phyloP scores from a whole-genome alignment of 2,888 invertebrate genomes.

The Drosophila tanythrix region DNA sequence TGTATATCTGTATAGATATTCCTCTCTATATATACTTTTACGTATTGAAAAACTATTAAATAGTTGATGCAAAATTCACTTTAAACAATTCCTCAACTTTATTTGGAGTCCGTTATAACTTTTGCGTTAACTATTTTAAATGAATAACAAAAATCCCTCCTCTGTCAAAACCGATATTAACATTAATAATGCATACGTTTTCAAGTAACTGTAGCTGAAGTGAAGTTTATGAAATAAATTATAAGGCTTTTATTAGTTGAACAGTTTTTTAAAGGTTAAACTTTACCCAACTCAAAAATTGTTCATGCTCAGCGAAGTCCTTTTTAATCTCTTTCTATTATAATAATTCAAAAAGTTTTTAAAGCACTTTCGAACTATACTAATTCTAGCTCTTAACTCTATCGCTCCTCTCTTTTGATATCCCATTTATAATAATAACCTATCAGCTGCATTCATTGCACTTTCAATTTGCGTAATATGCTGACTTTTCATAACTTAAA shows the following conservation, averaged over 20 bases:
- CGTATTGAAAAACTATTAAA: background rate
- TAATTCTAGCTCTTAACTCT: background rate
- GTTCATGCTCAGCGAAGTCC: background rate
- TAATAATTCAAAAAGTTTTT: background rate
- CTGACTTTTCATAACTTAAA: slow-evolving; percentile 57
- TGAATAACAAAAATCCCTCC: background rate
- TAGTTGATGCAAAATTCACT: background rate
- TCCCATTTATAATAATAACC: slow-evolving; percentile 2
- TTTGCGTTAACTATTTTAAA: background rate
- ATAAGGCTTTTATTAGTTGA: background rate
- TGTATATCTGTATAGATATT: background rate
- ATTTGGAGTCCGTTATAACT: background rate
- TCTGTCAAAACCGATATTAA: background rate
- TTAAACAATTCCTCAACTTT: background rate
- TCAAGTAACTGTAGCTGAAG: no score
- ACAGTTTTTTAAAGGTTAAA: background rate
- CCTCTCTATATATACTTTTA: background rate
- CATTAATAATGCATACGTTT: background rate
- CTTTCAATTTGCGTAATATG: slow-evolving; percentile 49
- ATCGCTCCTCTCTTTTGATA: background rate
- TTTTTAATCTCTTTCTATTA: background rate
- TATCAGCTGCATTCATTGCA: slow-evolving; percentile 32
- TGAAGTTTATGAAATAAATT: background rate
- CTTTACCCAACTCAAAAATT: background rate
- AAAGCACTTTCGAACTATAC: background rate